Conservation (phyloP, 2,888 invertebrate genomes). For the Clistopyga incitator region DNA sequence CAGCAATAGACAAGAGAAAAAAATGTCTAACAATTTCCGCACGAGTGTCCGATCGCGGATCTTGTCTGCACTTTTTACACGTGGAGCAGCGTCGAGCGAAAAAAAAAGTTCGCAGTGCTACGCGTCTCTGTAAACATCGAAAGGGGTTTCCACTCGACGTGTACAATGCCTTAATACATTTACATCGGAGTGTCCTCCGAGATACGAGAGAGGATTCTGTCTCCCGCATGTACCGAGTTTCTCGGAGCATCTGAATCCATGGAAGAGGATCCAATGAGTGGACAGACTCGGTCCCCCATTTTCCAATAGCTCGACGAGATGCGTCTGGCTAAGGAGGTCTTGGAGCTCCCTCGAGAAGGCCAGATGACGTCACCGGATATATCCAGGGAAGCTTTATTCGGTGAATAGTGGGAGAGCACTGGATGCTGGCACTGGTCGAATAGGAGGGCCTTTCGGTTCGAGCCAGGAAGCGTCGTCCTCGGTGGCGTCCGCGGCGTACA, state of each 20-base stretch:
- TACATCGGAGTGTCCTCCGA: not conserved
- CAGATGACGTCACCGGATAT: slow-evolving; percentile 55
- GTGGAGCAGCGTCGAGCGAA: too few relatives aligned
- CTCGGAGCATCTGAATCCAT: not conserved
- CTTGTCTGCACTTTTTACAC: too few relatives aligned
- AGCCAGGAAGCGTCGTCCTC: slow-evolving; percentile 25
- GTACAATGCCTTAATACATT: too few relatives aligned
- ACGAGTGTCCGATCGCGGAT: too few relatives aligned
- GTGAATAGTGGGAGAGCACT: slow-evolving; percentile 19
- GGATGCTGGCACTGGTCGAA: slow-evolving; percentile 28
- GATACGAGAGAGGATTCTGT: not conserved
- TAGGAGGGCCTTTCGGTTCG: slow-evolving; percentile 28
- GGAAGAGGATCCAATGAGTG: slow-evolving; percentile 34
- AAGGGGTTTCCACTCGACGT: too few relatives aligned
- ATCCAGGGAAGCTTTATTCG: slow-evolving; percentile 44
- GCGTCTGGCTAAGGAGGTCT: slow-evolving; percentile 44
- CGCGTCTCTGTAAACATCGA: too few relatives aligned
- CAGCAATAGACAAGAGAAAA: not conserved
- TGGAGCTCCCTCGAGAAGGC: slow-evolving; percentile 27
- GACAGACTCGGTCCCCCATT: slow-evolving; percentile 42
- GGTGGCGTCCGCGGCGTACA: too few relatives aligned
- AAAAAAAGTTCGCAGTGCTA: too few relatives aligned
- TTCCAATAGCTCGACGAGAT: slow-evolving; percentile 65
- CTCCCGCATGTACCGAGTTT: not conserved
- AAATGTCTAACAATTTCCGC: not conserved